Base-by-base conservation (phyloP, 2,113 vertebrate species). In the Macrotus californicus region DNA sequence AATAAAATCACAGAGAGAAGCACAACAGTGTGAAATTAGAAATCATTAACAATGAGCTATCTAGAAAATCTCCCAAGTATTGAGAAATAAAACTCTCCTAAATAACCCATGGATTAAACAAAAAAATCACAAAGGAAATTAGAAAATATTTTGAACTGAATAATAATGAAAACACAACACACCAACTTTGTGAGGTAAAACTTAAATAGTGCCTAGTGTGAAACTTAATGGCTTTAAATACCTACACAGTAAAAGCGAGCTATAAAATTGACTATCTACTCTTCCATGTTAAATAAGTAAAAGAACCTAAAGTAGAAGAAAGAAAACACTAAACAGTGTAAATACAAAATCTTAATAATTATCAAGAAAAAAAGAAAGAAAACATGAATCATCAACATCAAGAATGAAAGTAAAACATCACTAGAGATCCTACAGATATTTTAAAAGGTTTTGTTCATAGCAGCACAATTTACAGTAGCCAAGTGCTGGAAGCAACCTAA, bases 71-170 rank as follows among this genome's bases (percentile, higher is more conserved):
- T 8, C 50, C 24, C 22, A 87, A 14, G 19, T 67, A 31, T 5
- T 90, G 36, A n/a, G 41, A 80, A 91, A 73, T 91, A 75, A 96
- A 76, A 81, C 8, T 90, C 18, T 59, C 12, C 21, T 87, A 92
- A 75, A 87, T 67, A 91, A 87, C 12, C 26, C 77, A 36, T n/a
- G 36, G 70, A 48, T 54, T 75, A 87, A 84, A 84, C 36, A 94
- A 75, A 3, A 95, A 67, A 59, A 84, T 79, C 43, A 87, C 1
- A 75, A 79, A 88, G 1, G 10, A 93, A 54, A 81, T 76, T n/a
- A 50, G 6, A 81, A 91, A 81, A 64, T 64, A 64, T 31, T 31
- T 64, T 64, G 10, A 64, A 64, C 59, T 64, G 59, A 64, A 64
- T 64, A 64, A 91, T 87, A 80, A 73, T 91, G 2, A 85, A 96